phyloP scores from a whole-genome alignment of 2,113 vertebrate genomes.

The Tautogolabrus adspersus region DNA sequence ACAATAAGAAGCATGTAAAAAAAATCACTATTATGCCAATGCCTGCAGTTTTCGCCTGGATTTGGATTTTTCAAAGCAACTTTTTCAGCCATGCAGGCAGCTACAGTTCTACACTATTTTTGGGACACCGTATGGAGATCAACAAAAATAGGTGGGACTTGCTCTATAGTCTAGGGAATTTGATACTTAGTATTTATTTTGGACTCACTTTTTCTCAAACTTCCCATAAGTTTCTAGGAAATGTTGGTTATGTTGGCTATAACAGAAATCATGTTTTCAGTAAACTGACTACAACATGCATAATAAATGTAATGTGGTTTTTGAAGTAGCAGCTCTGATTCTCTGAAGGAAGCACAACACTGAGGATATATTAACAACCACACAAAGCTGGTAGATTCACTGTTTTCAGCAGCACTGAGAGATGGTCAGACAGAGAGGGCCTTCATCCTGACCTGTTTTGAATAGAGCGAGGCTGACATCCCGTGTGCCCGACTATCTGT shows the following conservation, averaged over 20 bases:
- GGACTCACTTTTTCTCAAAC: background rate
- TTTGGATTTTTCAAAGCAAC: background rate
- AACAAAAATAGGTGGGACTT: background rate
- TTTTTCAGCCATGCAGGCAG: background rate
- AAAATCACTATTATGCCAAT: background rate
- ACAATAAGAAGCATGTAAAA: background rate
- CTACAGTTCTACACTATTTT: background rate
- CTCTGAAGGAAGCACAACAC: background rate
- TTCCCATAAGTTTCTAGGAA: background rate
- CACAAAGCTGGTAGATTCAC: conserved; percentile 17
- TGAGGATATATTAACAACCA: conserved; percentile 25
- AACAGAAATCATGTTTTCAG: too few relatives aligned
- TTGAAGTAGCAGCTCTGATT: background rate
- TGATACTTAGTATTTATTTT: background rate
- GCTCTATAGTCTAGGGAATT: background rate
- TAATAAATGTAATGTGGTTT: background rate
- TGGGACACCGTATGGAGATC: background rate
- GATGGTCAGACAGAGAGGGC: conserved; percentile 48
- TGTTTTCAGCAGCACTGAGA: conserved; percentile 26
- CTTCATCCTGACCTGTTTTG: conserved; percentile 93
- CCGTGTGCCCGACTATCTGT: conserved; percentile 98
- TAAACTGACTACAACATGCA: background rate
- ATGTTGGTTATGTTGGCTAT: too few relatives aligned
- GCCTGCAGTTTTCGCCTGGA: background rate
- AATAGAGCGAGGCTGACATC: conserved; percentile 96